Evolutionary conservation across 2,113 vertebrate genomes (phyloP), one percentile per base, ranked within the genome.

Genomic region (Ailurus styani): DNA sequence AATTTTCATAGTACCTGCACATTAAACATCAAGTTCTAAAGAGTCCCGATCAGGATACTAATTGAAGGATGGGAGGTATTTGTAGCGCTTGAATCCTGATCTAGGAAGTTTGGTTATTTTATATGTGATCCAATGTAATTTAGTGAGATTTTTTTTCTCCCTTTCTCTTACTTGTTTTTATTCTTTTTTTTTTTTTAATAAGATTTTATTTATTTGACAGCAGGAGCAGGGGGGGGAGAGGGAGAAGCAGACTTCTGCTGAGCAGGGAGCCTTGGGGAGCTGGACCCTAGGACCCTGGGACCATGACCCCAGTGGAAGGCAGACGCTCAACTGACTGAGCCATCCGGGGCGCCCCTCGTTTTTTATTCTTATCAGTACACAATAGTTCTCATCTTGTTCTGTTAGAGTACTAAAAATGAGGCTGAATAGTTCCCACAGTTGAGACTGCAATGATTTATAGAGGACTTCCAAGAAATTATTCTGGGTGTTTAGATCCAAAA

Each of bases 321-420:
- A 34, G 62, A 34, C 14, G 31, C 31, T 66, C 34, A 66, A 66
- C 31, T 34, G 62, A 66, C 62, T 64, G 29, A 64, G 21, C 21
- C 55, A 57, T 7, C 55, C 55, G 25, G 25, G 23, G 31, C 31
- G 7, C 29, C 31, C 62, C 15, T 34, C 62, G 3, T 34, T 17
- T 66, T 66, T 66, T 90, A 15, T 84, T 94, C n/a, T 91, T 23
- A 27, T 57, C 78, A 75, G 4, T 40, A 81, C 27, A 88, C 42
- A 77, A 1, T 95, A 60, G 25, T 42, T 92, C n/a, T 79, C 90
- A 20, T 40, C 12, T 34, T 82, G 40, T 97, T 95, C 52, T 86
- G 34, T 90, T 85, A 82, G 54, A 96, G 29, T 93, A 85, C 92
- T 89, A 90, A 77, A 91, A 96, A 95, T 68, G 62, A 87, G 29